Percentiles rank a stretch among this genome's conserved stretches.
Evolutionary conservation across 2,113 vertebrate genomes (phyloP).

Genomic region (Ia io): DNA sequence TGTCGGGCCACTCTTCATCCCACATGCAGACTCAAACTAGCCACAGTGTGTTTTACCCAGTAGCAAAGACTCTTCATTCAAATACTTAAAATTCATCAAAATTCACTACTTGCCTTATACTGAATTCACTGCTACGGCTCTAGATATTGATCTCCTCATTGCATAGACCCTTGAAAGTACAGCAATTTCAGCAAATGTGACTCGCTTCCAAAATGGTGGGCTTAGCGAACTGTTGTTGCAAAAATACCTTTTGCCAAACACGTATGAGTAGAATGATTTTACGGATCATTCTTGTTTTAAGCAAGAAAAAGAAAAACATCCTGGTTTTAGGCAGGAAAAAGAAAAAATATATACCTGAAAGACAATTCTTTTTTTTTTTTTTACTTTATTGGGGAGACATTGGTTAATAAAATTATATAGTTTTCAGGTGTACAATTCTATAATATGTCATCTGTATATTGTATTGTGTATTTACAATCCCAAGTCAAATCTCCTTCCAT

Average conservation of each 20-base stretch:
- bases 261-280: background rate
- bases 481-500: background rate
- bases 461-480: background rate
- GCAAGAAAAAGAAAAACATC: background rate
- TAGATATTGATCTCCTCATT: background rate
- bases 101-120: background rate
- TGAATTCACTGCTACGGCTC: background rate
- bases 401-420: background rate
- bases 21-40: background rate
- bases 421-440: background rate
- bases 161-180: background rate
- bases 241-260: background rate
- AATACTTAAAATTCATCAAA: background rate
- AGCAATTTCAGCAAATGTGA: background rate
- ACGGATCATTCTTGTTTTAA: background rate
- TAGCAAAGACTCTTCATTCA: background rate
- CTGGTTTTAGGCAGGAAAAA: constrained; percentile 7
- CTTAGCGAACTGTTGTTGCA: background rate
- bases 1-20: background rate
- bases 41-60: background rate
- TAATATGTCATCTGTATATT: background rate
- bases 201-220: background rate
- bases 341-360: background rate
- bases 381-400: background rate
- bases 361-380: background rate